A percentile compares a stretch with the other conserved stretches of the same genome.
Evolutionary conservation across 2,888 invertebrate genomes (phyloP).

Genomic region (Macropis europaea): DNA sequence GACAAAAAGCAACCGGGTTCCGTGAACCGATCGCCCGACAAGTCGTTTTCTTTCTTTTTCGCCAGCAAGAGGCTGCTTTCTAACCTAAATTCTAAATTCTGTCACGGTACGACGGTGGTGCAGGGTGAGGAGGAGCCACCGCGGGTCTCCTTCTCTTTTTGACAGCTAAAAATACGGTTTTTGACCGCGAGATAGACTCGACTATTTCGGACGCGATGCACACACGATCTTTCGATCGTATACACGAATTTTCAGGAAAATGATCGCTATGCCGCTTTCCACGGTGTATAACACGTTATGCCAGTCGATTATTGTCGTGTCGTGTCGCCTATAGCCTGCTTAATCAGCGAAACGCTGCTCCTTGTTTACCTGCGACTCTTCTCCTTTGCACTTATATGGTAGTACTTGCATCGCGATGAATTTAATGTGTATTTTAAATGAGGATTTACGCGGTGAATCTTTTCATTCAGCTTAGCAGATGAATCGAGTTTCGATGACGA

Average conservation of each 20-base stretch:
- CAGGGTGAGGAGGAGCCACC: constrained; percentile 15
- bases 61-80: constrained; percentile 28
- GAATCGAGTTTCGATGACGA: no score
- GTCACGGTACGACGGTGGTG: constrained; percentile 27
- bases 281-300: neutral
- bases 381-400: constrained; percentile 10
- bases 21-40: constrained; percentile 25
- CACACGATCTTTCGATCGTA: constrained; percentile 4
- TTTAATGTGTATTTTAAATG: constrained; percentile 4
- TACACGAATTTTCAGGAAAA: constrained; percentile 9
- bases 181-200: constrained; percentile 37
- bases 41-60: constrained; percentile 15
- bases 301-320: constrained; percentile 5
- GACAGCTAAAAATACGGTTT: constrained; percentile 63
- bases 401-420: neutral
- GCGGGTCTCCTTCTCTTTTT: constrained; percentile 41
- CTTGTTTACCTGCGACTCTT: constrained; percentile 6
- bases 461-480: no score
- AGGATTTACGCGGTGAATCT: neutral
- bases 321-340: neutral
- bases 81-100: constrained; percentile 59
- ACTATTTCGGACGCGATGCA: constrained; percentile 54
- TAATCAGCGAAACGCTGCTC: constrained; percentile 5
- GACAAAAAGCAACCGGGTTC: constrained; percentile 3
- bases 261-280: neutral